Evolutionary conservation across 1,140 invertebrate genomes (phyloP).

Genomic region (Dryas iulia): DNA sequence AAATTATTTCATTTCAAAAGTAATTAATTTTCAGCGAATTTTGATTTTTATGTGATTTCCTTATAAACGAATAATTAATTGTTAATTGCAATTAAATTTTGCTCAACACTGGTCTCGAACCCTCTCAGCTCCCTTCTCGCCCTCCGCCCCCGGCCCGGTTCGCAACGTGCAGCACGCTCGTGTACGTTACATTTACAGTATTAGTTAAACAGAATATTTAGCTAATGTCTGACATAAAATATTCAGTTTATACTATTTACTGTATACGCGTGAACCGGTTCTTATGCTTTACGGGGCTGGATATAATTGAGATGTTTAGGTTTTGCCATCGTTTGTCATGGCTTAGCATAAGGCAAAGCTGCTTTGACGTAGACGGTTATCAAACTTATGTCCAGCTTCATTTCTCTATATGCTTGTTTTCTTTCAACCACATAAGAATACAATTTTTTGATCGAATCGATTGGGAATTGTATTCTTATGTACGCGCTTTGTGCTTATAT

Average conservation of each 20-base stretch:
- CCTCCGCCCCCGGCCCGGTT: too few relatives aligned
- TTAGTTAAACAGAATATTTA: neutral
- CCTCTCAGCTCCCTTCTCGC: neutral
- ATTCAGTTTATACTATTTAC: neutral
- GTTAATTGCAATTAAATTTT: too few relatives aligned
- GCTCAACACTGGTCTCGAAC: too few relatives aligned
- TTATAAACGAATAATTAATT: too few relatives aligned
- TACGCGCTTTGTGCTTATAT: slow-evolving; percentile 28
- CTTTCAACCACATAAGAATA: slow-evolving; percentile 21
- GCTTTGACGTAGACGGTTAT: neutral
- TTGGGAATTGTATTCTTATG: slow-evolving; percentile 18
- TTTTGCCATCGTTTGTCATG: neutral
- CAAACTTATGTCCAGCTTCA: neutral
- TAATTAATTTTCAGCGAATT: too few relatives aligned
- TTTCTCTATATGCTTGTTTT: slow-evolving; percentile 17
- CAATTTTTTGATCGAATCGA: slow-evolving; percentile 3
- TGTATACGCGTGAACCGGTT: neutral
- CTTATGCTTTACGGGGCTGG: neutral
- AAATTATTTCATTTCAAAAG: too few relatives aligned
- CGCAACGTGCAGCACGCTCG: too few relatives aligned
- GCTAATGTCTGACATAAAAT: neutral
- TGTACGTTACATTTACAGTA: neutral
- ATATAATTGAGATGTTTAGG: neutral
- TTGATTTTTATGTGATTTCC: too few relatives aligned
- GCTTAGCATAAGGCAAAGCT: neutral